Base-by-base conservation (phyloP, 37 sponge, comb jelly and placozoan species). In the Hexactinellida sp. region DNA sequence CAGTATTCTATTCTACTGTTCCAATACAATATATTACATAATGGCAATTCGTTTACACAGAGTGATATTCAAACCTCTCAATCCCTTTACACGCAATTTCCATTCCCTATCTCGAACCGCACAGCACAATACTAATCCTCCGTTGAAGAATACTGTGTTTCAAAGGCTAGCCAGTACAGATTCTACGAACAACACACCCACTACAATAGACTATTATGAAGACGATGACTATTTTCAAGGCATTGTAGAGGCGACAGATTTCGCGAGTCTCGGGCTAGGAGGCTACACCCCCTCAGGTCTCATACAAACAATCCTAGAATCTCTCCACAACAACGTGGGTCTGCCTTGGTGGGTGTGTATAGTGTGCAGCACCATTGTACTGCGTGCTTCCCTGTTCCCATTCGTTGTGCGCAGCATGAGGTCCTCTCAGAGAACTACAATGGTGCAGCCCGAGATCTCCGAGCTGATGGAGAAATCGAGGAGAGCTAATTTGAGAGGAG, bases 261-360 rank as follows among this genome's bases (percentile, higher is more conserved):
- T 63, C 3, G 76, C 76, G 21, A 63, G 76, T n/a, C 21, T 87
- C 5, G 93, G 89, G 0, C 86, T 96, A 24, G 93, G 95, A 32
- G 93, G 94, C 35, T 92, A 89, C 37, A 85, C 88, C 0, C 97
- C 97, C 0, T 87, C 92, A n/a, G 93, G 97, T 0, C 55, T 94
- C 0, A 5, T 92, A 0, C 97, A 96, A 76, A 85, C 55, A 0
- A 35, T 83, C 9, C 82, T 96, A 0, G 97, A 94, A 36, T 38
- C 54, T 0, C 76, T 94, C 10, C 94, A 94, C 86, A 82, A 51
- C 35, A 37, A 76, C 37, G 25, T 54, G 38, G 89, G 90, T 28
- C 83, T 96, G 19, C 93, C 97, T 0, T 96, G 97, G 97, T 96
- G 97, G 97, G 89, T 54, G 1, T 36, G 90, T n/a, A 94, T 96